These are phyloP conservation scores for Styela clava DNA, from an alignment of 23 tunicate genomes.

Conservation along the genomic window DNA sequence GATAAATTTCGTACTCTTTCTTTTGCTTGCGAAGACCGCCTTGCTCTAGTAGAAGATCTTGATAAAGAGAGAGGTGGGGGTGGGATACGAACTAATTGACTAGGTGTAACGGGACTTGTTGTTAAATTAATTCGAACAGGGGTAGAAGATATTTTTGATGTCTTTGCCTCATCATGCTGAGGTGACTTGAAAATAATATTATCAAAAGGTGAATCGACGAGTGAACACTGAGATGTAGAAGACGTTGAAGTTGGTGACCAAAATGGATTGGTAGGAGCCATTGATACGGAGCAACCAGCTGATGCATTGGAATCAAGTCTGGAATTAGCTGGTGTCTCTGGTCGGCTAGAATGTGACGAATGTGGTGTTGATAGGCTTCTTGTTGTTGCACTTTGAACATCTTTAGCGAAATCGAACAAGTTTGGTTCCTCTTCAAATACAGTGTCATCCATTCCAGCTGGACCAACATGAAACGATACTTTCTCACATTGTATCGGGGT, in stretches of 20 bases:
- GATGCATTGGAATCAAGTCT: not conserved
- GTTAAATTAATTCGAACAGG: conserved; percentile 2
- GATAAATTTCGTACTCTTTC: conserved; percentile 5
- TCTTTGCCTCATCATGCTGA: not conserved
- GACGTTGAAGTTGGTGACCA: conserved; percentile 45
- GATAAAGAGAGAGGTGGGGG: conserved; percentile 18
- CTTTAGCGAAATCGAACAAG: not conserved
- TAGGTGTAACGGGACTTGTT: not conserved
- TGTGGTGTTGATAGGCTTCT: not conserved
- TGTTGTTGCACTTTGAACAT: not conserved
- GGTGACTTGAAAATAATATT: conserved; percentile 11
- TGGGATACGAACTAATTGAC: conserved; percentile 14
- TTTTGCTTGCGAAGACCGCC: conserved; percentile 14
- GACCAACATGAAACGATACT: conserved; percentile 14
- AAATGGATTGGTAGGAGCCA: conserved; percentile 68
- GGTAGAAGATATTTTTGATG: not conserved
- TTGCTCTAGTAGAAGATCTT: conserved; percentile 17
- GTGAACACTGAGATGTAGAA: not conserved
- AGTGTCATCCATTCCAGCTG: conserved; percentile 26
- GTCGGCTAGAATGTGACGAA: conserved; percentile 23
- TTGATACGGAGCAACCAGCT: not conserved
- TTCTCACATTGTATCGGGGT: not conserved
- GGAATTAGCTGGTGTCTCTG: conserved; percentile 9
- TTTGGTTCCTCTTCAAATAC: conserved; percentile 16
- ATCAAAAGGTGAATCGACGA: conserved; percentile 17